These are phyloP conservation scores for Volucella zonaria DNA, from an alignment of 2,888 invertebrate species.

Conservation along the genomic window DNA sequence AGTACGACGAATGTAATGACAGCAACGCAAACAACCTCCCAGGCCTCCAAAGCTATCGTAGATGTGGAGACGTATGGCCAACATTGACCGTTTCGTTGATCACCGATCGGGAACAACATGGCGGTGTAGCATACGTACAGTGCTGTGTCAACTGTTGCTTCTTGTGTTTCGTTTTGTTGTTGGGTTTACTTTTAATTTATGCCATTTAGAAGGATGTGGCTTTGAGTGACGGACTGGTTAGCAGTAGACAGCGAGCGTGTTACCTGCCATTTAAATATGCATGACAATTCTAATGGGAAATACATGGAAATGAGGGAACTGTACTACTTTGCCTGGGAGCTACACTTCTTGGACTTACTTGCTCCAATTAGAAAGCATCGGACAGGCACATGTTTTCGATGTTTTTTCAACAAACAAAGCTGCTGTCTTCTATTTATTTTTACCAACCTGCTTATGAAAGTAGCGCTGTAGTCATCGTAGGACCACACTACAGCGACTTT, in stretches of 20 bases:
- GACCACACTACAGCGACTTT: too few species aligned
- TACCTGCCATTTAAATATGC: slow-evolving; percentile 73
- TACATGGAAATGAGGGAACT: slow-evolving; percentile 67
- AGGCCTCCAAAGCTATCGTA: slow-evolving; percentile 1
- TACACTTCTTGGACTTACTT: slow-evolving; percentile 43
- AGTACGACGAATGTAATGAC: slow-evolving; percentile 16
- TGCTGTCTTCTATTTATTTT: too few species aligned
- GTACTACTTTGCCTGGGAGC: slow-evolving; percentile 14
- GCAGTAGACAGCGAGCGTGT: slow-evolving; percentile 66
- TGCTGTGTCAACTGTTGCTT: slow-evolving; percentile 39
- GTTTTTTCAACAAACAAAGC: too few species aligned
- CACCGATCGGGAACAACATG: slow-evolving; percentile 63
- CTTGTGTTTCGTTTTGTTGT: slow-evolving; percentile 4
- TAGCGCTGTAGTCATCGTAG: too few species aligned
- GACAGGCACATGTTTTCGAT: too few species aligned
- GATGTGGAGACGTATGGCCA: slow-evolving; percentile 34
- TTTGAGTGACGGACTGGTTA: slow-evolving; percentile 67
- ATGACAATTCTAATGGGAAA: slow-evolving; percentile 72
- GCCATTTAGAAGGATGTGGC: slow-evolving; percentile 70
- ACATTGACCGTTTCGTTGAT: slow-evolving; percentile 44
- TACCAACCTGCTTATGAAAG: too few species aligned
- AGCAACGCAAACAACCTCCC: slow-evolving; percentile 19
- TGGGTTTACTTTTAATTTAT: slow-evolving; percentile 63
- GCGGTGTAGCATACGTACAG: slow-evolving; percentile 43
- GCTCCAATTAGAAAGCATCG: too few species aligned